These are phyloP conservation scores for Eulithis prunata DNA, from an alignment of 2,888 invertebrate genomes.

Conservation along the genomic window DNA sequence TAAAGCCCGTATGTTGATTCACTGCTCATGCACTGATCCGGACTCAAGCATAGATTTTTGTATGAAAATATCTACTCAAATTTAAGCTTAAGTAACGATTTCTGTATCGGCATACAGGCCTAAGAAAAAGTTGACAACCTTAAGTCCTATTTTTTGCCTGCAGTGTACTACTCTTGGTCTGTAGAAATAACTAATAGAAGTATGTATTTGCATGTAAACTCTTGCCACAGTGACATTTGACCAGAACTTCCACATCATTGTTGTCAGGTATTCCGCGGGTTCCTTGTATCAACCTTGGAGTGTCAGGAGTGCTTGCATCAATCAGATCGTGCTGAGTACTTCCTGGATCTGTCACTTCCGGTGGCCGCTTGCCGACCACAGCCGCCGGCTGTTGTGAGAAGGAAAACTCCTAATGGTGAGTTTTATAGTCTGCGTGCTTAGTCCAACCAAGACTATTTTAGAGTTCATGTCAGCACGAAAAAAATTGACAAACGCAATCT, in stretches of 20 bases:
- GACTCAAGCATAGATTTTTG: no score
- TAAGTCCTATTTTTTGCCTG: no score
- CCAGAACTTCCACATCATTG: constrained; percentile 5
- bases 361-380: constrained; percentile 90
- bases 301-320: constrained; percentile 95
- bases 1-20: no score
- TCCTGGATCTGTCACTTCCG: constrained; percentile 97
- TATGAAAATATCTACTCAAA: no score
- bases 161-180: neutral
- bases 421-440: neutral
- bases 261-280: constrained; percentile 93
- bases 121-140: no score
- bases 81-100: no score
- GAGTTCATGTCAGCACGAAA: no score
- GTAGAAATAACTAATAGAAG: neutral
- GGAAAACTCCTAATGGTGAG: constrained; percentile 79
- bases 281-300: constrained; percentile 93
- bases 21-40: no score
- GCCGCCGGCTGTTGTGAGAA: constrained; percentile 85
- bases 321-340: constrained; percentile 95
- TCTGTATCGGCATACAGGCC: no score
- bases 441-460: no score
- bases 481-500: no score
- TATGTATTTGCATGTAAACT: neutral
- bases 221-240: neutral